Conservation (phyloP, 2,113 vertebrate species). For the Macquaria ambigua region DNA sequence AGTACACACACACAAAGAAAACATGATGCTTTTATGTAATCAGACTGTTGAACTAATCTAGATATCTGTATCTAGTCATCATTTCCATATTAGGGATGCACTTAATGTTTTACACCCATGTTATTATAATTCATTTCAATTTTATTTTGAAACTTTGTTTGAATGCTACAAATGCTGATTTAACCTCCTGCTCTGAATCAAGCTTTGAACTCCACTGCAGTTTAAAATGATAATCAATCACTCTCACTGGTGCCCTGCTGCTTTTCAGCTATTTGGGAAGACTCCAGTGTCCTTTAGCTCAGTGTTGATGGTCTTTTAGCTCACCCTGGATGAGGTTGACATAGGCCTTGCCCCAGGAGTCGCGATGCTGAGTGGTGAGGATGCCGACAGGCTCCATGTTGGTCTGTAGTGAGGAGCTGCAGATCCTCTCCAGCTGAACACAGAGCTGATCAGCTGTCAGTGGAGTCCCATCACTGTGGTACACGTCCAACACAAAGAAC, state of each 20-base stretch:
- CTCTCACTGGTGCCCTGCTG: background rate
- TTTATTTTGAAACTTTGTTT: background rate
- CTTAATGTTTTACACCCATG: background rate
- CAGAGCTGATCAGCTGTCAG: conserved; percentile 91
- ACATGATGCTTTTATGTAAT: background rate
- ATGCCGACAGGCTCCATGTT: conserved; percentile 93
- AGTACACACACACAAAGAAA: background rate
- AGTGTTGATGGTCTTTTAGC: conserved; percentile 51
- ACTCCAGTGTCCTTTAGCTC: background rate
- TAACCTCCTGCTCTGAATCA: too few relatives aligned
- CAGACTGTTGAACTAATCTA: background rate
- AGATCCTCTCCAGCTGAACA: conserved; percentile 93
- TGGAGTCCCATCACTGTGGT: conserved; percentile 89
- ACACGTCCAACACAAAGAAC: conserved; percentile 95
- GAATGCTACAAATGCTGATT: background rate
- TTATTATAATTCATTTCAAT: background rate
- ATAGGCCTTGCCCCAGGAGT: conserved; percentile 94
- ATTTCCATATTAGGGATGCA: background rate
- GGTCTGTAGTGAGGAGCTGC: conserved; percentile 88
- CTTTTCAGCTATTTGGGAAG: background rate
- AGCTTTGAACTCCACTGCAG: background rate
- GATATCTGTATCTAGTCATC: background rate
- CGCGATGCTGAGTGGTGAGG: conserved; percentile 93
- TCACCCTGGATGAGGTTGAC: conserved; percentile 91
- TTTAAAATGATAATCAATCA: too few relatives aligned